These are phyloP conservation scores for Pangasius djambal DNA, from an alignment of 2,797 vertebrate species.

Conservation along the genomic window DNA sequence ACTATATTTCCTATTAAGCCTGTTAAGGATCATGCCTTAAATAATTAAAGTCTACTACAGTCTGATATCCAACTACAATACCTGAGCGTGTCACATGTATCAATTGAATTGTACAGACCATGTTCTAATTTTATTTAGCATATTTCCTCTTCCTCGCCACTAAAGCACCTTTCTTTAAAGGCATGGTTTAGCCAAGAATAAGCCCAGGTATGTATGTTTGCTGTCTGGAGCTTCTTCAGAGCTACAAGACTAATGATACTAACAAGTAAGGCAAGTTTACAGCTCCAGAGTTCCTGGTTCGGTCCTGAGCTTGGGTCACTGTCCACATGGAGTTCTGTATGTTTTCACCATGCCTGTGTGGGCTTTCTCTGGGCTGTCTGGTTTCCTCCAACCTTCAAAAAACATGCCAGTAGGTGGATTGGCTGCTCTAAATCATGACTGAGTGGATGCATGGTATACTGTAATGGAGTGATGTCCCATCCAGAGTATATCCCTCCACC, in stretches of 20 bases:
- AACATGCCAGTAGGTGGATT: background rate
- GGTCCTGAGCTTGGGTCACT: background rate
- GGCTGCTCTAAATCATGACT: background rate
- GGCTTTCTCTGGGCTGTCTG: background rate
- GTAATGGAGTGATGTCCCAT: background rate
- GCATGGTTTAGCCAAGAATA: background rate
- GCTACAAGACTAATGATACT: background rate
- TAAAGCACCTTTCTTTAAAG: background rate
- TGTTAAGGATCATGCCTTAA: background rate
- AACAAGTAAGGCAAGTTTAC: background rate
- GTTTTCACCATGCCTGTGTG: background rate
- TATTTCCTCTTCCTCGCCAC: background rate
- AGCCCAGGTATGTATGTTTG: background rate
- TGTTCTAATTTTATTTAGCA: background rate
- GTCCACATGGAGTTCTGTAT: background rate
- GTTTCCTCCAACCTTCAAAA: background rate
- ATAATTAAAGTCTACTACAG: background rate
- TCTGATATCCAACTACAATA: background rate
- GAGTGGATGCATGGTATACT: background rate
- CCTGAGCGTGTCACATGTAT: background rate
- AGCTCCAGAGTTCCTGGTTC: background rate
- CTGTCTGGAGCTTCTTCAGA: background rate
- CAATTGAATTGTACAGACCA: too few species aligned
- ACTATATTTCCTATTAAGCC: background rate
- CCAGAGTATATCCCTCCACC: too few species aligned